A percentile compares a stretch with the other conserved stretches of the same genome.
These are phyloP conservation scores for Gallinago media DNA, from an alignment of 2,113 vertebrate species.

Conservation along the genomic window DNA sequence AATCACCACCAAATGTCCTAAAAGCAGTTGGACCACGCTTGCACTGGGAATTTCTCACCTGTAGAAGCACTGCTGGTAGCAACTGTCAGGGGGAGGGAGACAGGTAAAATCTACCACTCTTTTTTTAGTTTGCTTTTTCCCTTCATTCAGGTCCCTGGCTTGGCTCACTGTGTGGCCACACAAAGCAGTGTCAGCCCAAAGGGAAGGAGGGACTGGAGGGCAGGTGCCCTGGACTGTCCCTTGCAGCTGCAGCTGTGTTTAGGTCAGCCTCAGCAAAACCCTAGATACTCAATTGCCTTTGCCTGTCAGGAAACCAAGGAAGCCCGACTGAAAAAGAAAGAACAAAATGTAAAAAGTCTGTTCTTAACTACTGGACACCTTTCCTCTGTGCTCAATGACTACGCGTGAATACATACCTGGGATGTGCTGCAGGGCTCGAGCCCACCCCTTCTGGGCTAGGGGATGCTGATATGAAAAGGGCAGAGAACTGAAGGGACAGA, in stretches of 20 bases:
- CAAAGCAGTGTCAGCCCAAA: rapidly evolving
- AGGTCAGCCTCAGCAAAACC: neutral
- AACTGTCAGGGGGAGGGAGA: neutral
- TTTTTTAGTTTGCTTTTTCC: neutral
- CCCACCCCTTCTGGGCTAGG: neutral
- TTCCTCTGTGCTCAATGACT: neutral
- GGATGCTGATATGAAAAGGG: neutral
- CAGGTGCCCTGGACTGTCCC: rapidly evolving
- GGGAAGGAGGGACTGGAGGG: neutral
- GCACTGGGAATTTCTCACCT: neutral
- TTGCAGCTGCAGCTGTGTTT: neutral
- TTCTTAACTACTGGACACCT: neutral
- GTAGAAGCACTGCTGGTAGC: neutral
- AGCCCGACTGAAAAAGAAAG: neutral
- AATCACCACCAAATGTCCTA: neutral
- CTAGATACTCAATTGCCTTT: neutral
- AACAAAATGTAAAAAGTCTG: neutral
- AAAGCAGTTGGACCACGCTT: neutral
- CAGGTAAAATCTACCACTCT: neutral
- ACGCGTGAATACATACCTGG: neutral
- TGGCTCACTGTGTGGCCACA: neutral
- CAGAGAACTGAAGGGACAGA: neutral
- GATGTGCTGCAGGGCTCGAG: neutral
- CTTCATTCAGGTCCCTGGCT: neutral
- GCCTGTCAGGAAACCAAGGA: neutral